These are phyloP conservation scores for Anoplius nigerrimus DNA, from an alignment of 2,888 invertebrate species.

Conservation along the genomic window DNA sequence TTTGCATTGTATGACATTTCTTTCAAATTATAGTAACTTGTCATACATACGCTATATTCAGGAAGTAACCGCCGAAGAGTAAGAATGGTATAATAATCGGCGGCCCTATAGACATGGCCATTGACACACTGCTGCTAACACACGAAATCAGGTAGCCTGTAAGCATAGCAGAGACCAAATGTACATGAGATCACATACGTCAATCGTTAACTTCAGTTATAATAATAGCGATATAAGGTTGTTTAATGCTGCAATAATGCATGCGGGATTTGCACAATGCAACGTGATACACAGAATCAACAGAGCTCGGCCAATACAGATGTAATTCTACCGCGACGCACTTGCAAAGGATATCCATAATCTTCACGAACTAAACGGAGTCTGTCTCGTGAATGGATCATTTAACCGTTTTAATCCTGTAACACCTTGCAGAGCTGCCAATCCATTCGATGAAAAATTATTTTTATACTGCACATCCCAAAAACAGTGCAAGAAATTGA, in stretches of 20 bases:
- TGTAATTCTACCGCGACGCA: slow-evolving; percentile 41
- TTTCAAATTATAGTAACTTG: background rate
- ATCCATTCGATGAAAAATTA: background rate
- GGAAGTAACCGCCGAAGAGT: slow-evolving; percentile 96
- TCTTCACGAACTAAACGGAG: slow-evolving; percentile 29
- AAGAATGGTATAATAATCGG: slow-evolving; percentile 95
- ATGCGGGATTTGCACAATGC: background rate
- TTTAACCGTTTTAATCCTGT: background rate
- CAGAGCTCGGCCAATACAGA: slow-evolving; percentile 6
- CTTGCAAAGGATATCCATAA: slow-evolving; percentile 7
- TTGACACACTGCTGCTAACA: slow-evolving; percentile 86
- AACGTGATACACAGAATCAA: too few species aligned
- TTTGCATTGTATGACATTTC: background rate
- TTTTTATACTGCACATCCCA: background rate
- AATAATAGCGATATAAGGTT: too few species aligned
- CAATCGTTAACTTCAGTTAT: too few species aligned
- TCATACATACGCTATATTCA: slow-evolving; percentile 87
- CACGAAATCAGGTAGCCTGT: slow-evolving; percentile 95
- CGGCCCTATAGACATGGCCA: slow-evolving; percentile 93
- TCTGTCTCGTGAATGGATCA: slow-evolving; percentile 9
- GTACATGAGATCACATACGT: too few species aligned
- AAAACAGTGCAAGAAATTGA: too few species aligned
- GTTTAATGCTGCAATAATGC: too few species aligned
- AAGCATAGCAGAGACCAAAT: slow-evolving; percentile 45
- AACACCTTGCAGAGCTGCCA: too few species aligned